These are phyloP conservation scores for Hystrix brachyura DNA, from an alignment of 2,113 vertebrate genomes.

Conservation along the genomic window DNA sequence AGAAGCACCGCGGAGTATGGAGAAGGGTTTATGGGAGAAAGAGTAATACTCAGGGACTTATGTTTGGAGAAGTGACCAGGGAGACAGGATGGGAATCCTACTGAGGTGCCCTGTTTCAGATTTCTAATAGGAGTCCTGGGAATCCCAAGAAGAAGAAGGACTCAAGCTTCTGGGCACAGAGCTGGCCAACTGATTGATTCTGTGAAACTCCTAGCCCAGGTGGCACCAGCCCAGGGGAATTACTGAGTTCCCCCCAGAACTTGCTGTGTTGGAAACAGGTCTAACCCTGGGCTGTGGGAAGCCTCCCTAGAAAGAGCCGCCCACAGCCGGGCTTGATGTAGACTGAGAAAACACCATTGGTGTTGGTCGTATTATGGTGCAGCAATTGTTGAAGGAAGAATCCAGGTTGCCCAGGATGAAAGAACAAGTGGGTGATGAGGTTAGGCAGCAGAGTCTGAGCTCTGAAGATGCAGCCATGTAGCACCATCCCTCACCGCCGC, in stretches of 20 bases:
- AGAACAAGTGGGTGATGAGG: constrained; percentile 1
- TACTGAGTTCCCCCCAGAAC: background rate
- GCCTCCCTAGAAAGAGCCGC: constrained; percentile 30
- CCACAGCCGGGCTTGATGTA: background rate
- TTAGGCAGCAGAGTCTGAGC: background rate
- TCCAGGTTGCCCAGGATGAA: background rate
- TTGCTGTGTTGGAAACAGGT: constrained; percentile 5
- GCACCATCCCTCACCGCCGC: background rate
- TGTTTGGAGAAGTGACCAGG: background rate
- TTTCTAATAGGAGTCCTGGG: background rate
- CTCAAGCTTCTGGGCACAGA: background rate
- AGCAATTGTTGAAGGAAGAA: background rate
- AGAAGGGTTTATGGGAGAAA: background rate
- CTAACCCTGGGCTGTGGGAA: background rate
- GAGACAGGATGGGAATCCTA: background rate
- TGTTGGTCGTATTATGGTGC: background rate
- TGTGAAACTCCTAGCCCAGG: background rate
- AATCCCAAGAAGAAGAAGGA: background rate
- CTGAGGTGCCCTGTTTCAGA: background rate
- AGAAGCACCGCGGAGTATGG: background rate
- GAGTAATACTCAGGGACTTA: background rate
- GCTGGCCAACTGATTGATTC: background rate
- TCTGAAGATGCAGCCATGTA: constrained; percentile 6
- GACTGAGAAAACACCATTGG: background rate
- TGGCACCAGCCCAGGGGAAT: constrained; percentile 4